Base-by-base conservation (phyloP, 2,113 vertebrate species). In the Eidolon helvum region DNA sequence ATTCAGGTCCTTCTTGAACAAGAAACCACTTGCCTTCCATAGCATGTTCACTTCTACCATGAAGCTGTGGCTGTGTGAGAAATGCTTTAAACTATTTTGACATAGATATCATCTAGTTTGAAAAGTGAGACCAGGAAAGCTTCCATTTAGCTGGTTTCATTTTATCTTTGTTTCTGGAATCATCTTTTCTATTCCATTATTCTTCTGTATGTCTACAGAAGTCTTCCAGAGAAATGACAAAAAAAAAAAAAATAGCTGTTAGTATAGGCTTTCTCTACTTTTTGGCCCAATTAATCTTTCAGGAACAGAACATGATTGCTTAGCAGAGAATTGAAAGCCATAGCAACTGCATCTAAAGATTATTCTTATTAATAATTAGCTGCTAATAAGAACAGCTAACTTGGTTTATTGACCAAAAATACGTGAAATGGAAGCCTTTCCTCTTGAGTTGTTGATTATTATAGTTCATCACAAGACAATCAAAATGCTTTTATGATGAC, bases 1-100 rank as follows among this genome's bases (percentile, higher is more conserved):
- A 93, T 99, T 99, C 77, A 99, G 98, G 98, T 99, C 99, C 93
- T 99, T 99, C 99, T 99, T 99, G 99, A 99, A 99, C 90, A 99
- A 98, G 98, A 99, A 99, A 24, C 99, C 99, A 63, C 99, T 98
- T 14, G 99, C 99, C 84, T 99, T 99, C 98, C 99, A 99, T 45
- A 99, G 97, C 90, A 99, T 98, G 59, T 98, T 98, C 40, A 99
- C 99, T 71, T 99, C 99, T 24, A 99, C 99, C 99, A 99, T 99
- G 96, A 99, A 99, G 98, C 99, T 99, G 0, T 99, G 57, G 99
- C 99, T 97, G 99, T 97, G 97, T 99, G 99, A 7, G 99, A 99
- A 1, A 99, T 99, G 90, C 99, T 99, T 43, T 38, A 26, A 35
- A 55, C 2, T 24, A 99, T 99, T 1, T 99, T 99, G 95, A 99